Percentiles rank a stretch among this genome's conserved stretches.
Evolutionary conservation across 2,797 vertebrate species (phyloP).

Genomic region (Parauchenoglanis punctatus): DNA sequence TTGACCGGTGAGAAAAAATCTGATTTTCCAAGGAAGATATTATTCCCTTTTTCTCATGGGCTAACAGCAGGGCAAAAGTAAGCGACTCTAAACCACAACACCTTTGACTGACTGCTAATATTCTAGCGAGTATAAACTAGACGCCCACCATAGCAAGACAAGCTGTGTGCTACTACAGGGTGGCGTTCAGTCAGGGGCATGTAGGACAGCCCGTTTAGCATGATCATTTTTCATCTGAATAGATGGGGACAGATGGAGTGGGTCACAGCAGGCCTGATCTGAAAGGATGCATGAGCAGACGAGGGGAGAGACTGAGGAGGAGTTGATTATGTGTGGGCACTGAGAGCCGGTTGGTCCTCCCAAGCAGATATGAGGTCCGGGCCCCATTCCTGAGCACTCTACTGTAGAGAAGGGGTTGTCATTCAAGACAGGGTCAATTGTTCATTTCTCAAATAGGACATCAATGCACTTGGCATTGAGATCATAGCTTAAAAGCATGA

Average conservation of each 20-base stretch:
- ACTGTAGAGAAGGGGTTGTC: slow-evolving; percentile 63
- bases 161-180: background rate
- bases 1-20: slow-evolving; percentile 1
- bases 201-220: slow-evolving; percentile 45
- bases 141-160: background rate
- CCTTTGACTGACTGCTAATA: slow-evolving; percentile 64
- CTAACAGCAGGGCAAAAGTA: slow-evolving; percentile 59
- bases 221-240: slow-evolving; percentile 56
- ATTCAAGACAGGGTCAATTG: slow-evolving; percentile 64
- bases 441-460: slow-evolving; percentile 60
- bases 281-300: slow-evolving; percentile 55
- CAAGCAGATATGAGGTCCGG: slow-evolving; percentile 72
- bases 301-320: slow-evolving; percentile 40
- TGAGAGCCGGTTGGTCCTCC: slow-evolving; percentile 57
- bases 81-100: slow-evolving; percentile 67
- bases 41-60: slow-evolving; percentile 49
- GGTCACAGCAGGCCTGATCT: slow-evolving; percentile 41
- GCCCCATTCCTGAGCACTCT: slow-evolving; percentile 67
- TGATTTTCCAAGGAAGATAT: slow-evolving; percentile 58
- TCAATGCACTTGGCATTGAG: slow-evolving; percentile 62
- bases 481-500: slow-evolving; percentile 62
- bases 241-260: slow-evolving; percentile 54
- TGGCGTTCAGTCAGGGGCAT: slow-evolving; percentile 16
- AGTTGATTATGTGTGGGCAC: slow-evolving; percentile 59
- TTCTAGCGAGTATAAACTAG: slow-evolving; percentile 60